Conservation (phyloP, 2,113 vertebrate species). For the Copsychus sechellarum region DNA sequence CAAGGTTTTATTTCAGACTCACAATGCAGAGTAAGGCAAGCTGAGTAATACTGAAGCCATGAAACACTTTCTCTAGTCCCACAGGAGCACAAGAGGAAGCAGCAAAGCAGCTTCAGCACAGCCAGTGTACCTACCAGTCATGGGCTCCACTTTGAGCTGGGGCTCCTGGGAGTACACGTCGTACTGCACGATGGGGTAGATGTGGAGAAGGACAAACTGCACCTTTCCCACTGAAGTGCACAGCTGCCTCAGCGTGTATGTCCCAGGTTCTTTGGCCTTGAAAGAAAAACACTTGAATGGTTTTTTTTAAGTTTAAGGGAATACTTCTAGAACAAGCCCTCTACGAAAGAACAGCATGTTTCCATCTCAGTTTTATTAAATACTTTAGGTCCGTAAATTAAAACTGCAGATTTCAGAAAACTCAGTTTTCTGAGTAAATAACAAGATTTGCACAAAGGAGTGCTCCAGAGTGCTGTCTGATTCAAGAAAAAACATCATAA, state of each 20-base stretch:
- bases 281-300: neutral
- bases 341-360: neutral
- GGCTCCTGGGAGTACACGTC: conserved; percentile 98
- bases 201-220: conserved; percentile 89
- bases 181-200: conserved; percentile 92
- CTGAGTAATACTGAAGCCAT: neutral
- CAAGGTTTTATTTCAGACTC: neutral
- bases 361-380: neutral
- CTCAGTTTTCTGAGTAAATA: neutral
- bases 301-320: neutral
- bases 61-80: neutral
- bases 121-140: conserved; percentile 80
- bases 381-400: neutral
- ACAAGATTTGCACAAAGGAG: neutral
- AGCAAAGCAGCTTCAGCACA: neutral
- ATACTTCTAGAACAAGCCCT: neutral
- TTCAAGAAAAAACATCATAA: neutral
- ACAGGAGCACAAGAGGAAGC: neutral
- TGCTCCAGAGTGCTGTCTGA: neutral
- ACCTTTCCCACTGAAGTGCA: conserved; percentile 85
- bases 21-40: neutral
- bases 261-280: conserved; percentile 90
- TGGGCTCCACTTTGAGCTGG: conserved; percentile 90
- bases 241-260: conserved; percentile 90
- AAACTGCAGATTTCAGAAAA: neutral